Evolutionary conservation across 2,113 vertebrate species (phyloP).

Genomic region (Peucedramus taeniatus): DNA sequence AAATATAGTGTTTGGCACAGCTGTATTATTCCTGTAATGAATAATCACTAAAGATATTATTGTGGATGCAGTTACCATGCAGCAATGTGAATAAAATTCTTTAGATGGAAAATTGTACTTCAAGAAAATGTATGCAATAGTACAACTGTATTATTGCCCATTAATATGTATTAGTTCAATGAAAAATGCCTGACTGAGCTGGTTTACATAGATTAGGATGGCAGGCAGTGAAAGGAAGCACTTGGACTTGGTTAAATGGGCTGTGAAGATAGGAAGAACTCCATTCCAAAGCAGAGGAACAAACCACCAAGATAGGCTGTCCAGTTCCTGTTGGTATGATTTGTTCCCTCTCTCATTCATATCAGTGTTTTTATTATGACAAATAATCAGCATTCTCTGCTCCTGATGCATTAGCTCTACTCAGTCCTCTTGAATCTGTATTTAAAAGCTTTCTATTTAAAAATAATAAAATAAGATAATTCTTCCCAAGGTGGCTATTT

Average conservation of each 20-base stretch:
- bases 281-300: not conserved
- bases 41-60: constrained; percentile 64
- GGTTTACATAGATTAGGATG: constrained; percentile 60
- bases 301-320: not conserved
- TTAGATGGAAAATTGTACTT: constrained; percentile 67
- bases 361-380: not conserved
- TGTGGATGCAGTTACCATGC: constrained; percentile 61
- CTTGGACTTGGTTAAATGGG: constrained; percentile 61
- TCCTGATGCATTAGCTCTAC: not conserved
- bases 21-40: constrained; percentile 61
- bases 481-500: not conserved
- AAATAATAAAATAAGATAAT: constrained; percentile 1
- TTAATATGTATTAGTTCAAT: constrained; percentile 72
- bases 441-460: not conserved
- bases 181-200: constrained; percentile 56
- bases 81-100: constrained; percentile 65
- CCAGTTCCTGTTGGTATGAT: not conserved
- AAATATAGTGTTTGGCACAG: constrained; percentile 27
- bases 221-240: constrained; percentile 51
- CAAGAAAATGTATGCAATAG: constrained; percentile 61
- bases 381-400: not conserved
- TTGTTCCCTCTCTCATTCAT: not conserved
- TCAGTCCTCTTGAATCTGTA: not conserved
- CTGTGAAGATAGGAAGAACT: constrained; percentile 13
- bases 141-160: constrained; percentile 65